phyloP scores from a whole-genome alignment of 2,113 vertebrate species.

The Calypte anna region DNA sequence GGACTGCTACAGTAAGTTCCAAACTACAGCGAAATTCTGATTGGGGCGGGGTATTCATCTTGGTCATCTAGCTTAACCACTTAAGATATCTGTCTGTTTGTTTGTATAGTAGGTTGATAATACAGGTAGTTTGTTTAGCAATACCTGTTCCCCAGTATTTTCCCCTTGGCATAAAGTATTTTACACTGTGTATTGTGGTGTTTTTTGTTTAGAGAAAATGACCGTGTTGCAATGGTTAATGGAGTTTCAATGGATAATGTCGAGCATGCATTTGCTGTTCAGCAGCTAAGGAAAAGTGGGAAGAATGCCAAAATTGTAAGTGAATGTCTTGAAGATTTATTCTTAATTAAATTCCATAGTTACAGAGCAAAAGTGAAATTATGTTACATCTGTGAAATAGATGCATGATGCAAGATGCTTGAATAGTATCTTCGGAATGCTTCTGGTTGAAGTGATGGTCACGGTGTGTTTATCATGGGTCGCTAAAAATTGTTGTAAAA shows the following conservation, averaged over 20 bases:
- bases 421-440: not conserved
- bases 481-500: not conserved
- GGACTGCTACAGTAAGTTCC: constrained; percentile 94
- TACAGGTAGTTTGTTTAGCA: not conserved
- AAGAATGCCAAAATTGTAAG: constrained; percentile 99
- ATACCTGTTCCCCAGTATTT: not conserved
- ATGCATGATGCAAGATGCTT: not conserved
- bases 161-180: not conserved
- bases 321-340: constrained; percentile 32
- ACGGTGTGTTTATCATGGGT: not conserved
- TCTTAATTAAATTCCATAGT: not conserved
- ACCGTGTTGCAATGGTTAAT: constrained; percentile 98
- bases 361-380: not conserved
- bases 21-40: not conserved
- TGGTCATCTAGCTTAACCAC: not conserved
- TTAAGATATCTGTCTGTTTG: not conserved
- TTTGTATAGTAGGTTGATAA: not conserved
- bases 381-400: not conserved
- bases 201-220: constrained; percentile 88
- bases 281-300: constrained; percentile 97
- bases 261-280: constrained; percentile 96
- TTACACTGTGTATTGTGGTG: not conserved
- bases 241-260: constrained; percentile 99
- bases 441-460: not conserved
- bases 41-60: not conserved